Conservation (phyloP, 2,113 vertebrate genomes). For the Collichthys lucidus region DNA sequence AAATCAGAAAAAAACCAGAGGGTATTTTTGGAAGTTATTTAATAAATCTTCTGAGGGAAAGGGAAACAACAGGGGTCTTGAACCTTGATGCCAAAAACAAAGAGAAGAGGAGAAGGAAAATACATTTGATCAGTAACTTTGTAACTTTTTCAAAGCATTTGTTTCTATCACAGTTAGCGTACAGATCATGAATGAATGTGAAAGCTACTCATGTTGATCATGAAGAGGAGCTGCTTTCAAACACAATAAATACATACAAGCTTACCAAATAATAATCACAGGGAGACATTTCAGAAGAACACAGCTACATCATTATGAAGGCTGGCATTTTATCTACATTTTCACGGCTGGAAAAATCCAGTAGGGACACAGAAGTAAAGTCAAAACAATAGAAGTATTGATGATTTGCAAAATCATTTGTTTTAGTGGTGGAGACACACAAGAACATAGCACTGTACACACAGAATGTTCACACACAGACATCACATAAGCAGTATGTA, state of each 20-base stretch:
- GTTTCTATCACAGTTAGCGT: not conserved
- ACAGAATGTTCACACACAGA: not conserved
- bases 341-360: not conserved
- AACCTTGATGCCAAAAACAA: not conserved
- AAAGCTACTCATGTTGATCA: not conserved
- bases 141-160: not conserved
- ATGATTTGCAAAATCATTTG: not conserved
- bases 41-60: not conserved
- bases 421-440: not conserved
- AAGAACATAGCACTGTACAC: not conserved
- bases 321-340: not conserved
- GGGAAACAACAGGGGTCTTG: not conserved
- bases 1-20: not conserved
- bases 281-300: not conserved
- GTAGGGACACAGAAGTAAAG: not conserved
- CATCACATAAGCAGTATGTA: no score
- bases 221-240: not conserved
- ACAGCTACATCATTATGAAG: not conserved
- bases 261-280: not conserved
- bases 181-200: not conserved
- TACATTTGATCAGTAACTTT: not conserved
- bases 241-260: not conserved
- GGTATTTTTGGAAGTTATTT: conserved; percentile 27
- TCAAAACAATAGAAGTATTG: not conserved
- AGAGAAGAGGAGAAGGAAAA: not conserved